Percentiles rank a stretch among this genome's conserved stretches.
These are phyloP conservation scores for Myoxocephalus aenaeus DNA, from an alignment of 2,797 vertebrate genomes.

Conservation along the genomic window DNA sequence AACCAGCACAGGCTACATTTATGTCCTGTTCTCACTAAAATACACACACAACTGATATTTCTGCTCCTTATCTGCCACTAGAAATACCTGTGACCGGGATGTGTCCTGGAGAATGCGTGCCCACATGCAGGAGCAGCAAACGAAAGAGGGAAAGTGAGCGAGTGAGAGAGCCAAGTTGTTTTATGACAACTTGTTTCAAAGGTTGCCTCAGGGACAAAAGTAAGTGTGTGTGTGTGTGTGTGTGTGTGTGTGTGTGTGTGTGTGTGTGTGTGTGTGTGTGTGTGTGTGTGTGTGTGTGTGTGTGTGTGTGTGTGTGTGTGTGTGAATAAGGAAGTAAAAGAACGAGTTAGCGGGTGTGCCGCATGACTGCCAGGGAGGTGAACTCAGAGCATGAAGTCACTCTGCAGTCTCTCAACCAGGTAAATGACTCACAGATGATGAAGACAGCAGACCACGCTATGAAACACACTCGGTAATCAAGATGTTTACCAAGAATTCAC, in stretches of 20 bases:
- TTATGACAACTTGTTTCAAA: conserved; percentile 23
- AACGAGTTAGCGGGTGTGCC: conserved; percentile 23
- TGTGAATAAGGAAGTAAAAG: conserved; percentile 45
- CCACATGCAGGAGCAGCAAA: not conserved
- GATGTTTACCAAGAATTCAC: conserved; percentile 3
- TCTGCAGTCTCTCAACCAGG: conserved; percentile 1
- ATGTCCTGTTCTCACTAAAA: conserved; percentile 33
- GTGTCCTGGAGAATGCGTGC: not conserved
- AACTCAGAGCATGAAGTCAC: conserved; percentile 46
- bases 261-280: not conserved
- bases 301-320: not conserved
- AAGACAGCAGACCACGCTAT: not conserved
- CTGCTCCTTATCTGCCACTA: conserved; percentile 21
- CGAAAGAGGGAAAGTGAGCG: conserved; percentile 10
- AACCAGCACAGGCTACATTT: conserved; percentile 54
- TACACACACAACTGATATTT: conserved; percentile 5
- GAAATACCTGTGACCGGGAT: not conserved
- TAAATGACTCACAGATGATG: conserved; percentile 14
- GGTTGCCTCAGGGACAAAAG: conserved; percentile 16
- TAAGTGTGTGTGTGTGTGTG: not conserved
- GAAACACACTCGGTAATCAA: not conserved
- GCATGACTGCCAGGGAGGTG: conserved; percentile 4
- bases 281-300: not conserved
- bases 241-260: not conserved
- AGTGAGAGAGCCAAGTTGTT: not conserved